phyloP scores from a whole-genome alignment of 2,797 vertebrate species.

The Euphonia xanthogaster region DNA sequence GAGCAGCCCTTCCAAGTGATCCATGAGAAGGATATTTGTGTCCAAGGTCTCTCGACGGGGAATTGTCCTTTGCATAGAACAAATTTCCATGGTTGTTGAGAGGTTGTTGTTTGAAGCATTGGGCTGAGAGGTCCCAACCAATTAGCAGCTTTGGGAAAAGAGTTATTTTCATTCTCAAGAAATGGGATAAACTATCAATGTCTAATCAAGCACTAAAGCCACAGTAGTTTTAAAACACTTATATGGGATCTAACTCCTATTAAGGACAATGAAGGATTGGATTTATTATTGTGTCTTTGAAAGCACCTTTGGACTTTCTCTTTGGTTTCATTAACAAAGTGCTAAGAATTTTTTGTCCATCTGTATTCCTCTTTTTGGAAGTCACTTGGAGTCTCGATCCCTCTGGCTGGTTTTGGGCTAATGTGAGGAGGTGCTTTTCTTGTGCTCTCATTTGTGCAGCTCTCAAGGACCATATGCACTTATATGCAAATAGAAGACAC shows the following conservation, averaged over 20 bases:
- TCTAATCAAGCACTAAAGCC: neutral
- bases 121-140: neutral
- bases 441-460: neutral
- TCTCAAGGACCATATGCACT: neutral
- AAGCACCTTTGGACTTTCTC: neutral
- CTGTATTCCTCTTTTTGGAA: accelerated
- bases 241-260: neutral
- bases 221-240: neutral
- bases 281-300: neutral
- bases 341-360: neutral
- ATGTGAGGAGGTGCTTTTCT: neutral
- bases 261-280: neutral
- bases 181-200: neutral
- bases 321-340: neutral
- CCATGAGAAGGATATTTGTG: neutral
- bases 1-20: neutral
- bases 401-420: neutral
- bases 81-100: neutral
- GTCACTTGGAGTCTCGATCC: neutral
- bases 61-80: neutral
- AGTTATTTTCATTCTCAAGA: neutral
- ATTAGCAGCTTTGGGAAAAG: neutral
- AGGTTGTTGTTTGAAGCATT: neutral
- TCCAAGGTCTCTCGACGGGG: neutral
- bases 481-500: neutral